These are phyloP conservation scores for Latrodectus geometricus DNA, from an alignment of 1,140 invertebrate genomes.

Conservation along the genomic window DNA sequence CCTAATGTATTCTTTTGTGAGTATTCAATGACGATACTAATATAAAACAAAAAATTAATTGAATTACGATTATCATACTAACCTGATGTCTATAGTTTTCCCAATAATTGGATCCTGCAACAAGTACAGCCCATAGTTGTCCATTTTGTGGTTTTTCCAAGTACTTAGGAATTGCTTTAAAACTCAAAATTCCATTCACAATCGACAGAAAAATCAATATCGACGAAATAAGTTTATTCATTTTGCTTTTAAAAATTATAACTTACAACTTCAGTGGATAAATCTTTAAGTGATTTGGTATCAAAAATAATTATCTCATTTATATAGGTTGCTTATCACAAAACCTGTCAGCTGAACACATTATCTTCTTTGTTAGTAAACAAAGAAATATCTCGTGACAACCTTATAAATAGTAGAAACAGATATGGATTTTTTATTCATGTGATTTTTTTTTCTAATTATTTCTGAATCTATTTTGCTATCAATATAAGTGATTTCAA, in stretches of 20 bases:
- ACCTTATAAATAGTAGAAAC: no score
- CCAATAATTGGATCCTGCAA: slow-evolving; percentile 75
- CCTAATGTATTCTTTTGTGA: no score
- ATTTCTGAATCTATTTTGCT: no score
- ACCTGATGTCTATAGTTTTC: slow-evolving; percentile 77
- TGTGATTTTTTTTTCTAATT: no score
- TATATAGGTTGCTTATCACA: not conserved
- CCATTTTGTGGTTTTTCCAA: slow-evolving; percentile 59
- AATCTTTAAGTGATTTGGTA: not conserved
- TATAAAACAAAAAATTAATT: not conserved
- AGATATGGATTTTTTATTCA: no score
- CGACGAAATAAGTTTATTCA: not conserved
- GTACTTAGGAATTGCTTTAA: not conserved
- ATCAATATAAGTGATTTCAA: no score
- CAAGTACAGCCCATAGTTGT: slow-evolving; percentile 74
- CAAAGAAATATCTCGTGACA: not conserved
- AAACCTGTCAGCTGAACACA: not conserved
- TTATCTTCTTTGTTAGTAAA: slow-evolving; percentile 1
- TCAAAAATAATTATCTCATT: not conserved
- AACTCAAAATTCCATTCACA: not conserved
- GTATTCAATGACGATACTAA: slow-evolving; percentile 1
- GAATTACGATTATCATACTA: slow-evolving; percentile 46
- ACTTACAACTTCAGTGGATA: not conserved
- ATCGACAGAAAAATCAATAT: not conserved
- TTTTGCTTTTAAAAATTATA: not conserved